Evolutionary conservation across 1,140 invertebrate genomes (phyloP).

Genomic region (Melanaphis sacchari): DNA sequence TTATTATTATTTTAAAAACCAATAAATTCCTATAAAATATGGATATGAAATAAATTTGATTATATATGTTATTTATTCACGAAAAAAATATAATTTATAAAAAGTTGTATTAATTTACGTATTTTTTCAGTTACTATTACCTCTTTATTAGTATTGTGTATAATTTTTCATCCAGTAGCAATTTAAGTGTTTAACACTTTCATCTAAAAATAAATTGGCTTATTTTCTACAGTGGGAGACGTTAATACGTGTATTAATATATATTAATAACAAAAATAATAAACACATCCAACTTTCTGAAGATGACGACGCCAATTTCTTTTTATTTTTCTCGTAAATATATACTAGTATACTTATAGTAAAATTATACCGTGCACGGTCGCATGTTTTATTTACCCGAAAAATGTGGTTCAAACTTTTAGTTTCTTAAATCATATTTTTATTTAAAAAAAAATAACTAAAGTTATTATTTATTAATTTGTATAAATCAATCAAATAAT

Average conservation of each 20-base stretch:
- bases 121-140: background rate
- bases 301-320: background rate
- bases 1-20: too few relatives aligned
- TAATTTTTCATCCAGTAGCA: slow-evolving; percentile 19
- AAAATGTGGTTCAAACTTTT: background rate
- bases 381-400: too few relatives aligned
- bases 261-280: slow-evolving; percentile 47
- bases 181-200: background rate
- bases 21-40: too few relatives aligned
- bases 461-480: background rate
- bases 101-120: too few relatives aligned
- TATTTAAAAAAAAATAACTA: background rate
- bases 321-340: background rate
- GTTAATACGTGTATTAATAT: background rate
- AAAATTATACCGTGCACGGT: too few relatives aligned
- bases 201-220: slow-evolving; percentile 43
- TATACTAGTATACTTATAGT: background rate
- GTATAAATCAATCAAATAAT: background rate
- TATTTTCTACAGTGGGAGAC: slow-evolving; percentile 45
- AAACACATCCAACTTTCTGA: slow-evolving; percentile 42
- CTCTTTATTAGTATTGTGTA: background rate
- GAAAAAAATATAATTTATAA: too few relatives aligned
- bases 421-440: background rate
- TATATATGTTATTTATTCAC: too few relatives aligned
- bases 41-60: too few relatives aligned